Conservation (phyloP, 2,113 vertebrate species). For the Jacana jacana region DNA sequence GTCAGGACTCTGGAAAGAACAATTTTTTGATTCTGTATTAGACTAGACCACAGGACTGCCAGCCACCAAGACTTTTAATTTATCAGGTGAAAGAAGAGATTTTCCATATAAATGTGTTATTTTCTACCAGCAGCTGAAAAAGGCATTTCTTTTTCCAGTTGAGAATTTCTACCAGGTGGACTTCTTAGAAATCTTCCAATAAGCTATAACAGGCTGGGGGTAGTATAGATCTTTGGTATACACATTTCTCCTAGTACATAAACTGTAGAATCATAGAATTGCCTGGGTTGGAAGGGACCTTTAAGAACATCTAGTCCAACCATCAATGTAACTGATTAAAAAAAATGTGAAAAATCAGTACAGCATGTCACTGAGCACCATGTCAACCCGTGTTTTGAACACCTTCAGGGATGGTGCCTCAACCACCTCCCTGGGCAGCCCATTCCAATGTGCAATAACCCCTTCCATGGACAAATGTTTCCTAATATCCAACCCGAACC, state of each 20-base stretch:
- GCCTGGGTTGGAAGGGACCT: too few relatives aligned
- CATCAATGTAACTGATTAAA: too few relatives aligned
- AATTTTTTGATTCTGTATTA: background rate
- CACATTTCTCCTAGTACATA: background rate
- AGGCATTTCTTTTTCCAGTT: background rate
- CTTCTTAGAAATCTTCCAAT: background rate
- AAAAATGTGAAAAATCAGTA: too few relatives aligned
- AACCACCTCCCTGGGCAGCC: too few relatives aligned
- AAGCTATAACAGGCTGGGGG: background rate
- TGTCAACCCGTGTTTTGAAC: too few relatives aligned
- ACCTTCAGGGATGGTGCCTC: too few relatives aligned
- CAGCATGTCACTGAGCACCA: too few relatives aligned
- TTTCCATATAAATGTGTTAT: background rate
- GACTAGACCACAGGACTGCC: background rate
- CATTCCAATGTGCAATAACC: too few relatives aligned
- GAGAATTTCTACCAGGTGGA: background rate
- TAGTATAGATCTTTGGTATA: background rate
- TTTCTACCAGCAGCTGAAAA: background rate
- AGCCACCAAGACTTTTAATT: background rate
- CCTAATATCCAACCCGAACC: too few relatives aligned
- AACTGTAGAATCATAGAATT: background rate
- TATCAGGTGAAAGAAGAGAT: background rate
- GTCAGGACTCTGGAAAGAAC: background rate
- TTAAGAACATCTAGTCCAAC: too few relatives aligned
- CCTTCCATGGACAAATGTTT: too few relatives aligned